phyloP scores from a whole-genome alignment of 1,140 invertebrate species.

The Sycophaga agraensis region DNA sequence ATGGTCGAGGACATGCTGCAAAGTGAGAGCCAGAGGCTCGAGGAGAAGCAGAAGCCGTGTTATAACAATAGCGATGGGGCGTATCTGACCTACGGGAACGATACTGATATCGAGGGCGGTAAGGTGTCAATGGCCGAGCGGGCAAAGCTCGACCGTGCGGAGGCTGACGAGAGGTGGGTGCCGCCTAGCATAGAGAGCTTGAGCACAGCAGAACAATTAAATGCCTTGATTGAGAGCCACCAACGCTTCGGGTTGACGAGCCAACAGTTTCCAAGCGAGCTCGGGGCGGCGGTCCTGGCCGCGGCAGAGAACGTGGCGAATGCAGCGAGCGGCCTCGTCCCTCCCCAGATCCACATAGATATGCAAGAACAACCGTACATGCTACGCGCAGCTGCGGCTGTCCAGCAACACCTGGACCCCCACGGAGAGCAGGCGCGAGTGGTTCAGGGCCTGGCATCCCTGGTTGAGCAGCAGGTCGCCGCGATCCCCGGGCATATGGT shows the following conservation, averaged over 20 bases:
- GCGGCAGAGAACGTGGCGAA: constrained; percentile 38
- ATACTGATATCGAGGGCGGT: constrained; percentile 41
- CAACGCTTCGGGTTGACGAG: constrained; percentile 42
- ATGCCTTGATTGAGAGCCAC: constrained; percentile 52
- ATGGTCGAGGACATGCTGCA: not conserved
- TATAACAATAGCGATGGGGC: constrained; percentile 43
- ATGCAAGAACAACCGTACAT: constrained; percentile 47
- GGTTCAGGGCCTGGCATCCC: constrained; percentile 33
- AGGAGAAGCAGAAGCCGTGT: constrained; percentile 48
- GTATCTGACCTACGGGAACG: constrained; percentile 41
- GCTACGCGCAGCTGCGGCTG: constrained; percentile 31
- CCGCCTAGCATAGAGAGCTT: constrained; percentile 60
- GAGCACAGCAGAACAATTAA: constrained; percentile 50
- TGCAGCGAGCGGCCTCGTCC: constrained; percentile 34
- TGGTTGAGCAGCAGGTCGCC: constrained; percentile 45
- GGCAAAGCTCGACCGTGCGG: constrained; percentile 57
- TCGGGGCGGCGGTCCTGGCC: constrained; percentile 38
- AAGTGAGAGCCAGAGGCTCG: constrained; percentile 32
- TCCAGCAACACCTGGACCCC: constrained; percentile 39
- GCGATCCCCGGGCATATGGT: constrained; percentile 38
- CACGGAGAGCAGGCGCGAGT: constrained; percentile 35
- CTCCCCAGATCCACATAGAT: constrained; percentile 45
- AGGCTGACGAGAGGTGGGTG: constrained; percentile 68
- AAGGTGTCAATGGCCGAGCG: constrained; percentile 52
- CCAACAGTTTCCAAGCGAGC: constrained; percentile 49